Percentiles rank a stretch among this genome's conserved stretches.
phyloP scores from a whole-genome alignment of 2,797 vertebrate species.

The Callimico goeldii region DNA sequence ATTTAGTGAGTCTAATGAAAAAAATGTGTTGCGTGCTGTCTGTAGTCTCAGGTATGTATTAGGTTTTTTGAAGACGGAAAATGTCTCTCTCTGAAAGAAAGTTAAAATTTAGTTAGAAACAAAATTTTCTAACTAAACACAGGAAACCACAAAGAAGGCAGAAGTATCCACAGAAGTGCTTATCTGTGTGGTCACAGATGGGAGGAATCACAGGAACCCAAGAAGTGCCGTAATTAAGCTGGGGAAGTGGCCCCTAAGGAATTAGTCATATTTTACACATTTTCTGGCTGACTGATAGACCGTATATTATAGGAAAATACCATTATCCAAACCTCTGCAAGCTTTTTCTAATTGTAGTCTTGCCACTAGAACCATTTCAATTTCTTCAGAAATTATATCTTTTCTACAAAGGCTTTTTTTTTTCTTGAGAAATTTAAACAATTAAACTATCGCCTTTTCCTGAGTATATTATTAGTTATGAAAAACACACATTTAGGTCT shows the following conservation, averaged over 20 bases:
- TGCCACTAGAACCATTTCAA: conserved; percentile 46
- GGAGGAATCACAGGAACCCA: neutral
- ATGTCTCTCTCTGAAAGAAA: conserved; percentile 53
- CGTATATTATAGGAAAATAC: conserved; percentile 49
- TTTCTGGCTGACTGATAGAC: conserved; percentile 44
- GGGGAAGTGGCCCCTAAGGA: neutral
- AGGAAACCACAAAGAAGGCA: conserved; percentile 24
- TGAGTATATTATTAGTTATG: neutral
- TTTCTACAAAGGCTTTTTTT: neutral
- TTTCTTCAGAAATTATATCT: conserved; percentile 39
- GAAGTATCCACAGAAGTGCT: neutral
- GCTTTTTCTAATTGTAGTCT: conserved; percentile 44
- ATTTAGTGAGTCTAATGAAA: conserved; percentile 66
- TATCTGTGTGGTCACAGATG: conserved; percentile 57
- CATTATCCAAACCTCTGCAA: conserved; percentile 17
- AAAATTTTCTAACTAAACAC: conserved; percentile 58
- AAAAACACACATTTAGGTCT: neutral
- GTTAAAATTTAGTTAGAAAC: conserved; percentile 66
- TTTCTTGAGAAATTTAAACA: neutral
- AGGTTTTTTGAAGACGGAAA: conserved; percentile 57
- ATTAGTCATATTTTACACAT: conserved; percentile 52
- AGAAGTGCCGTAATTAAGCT: neutral
- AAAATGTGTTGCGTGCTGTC: conserved; percentile 43
- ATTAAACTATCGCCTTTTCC: neutral
- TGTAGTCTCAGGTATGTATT: conserved; percentile 51